Evolutionary conservation across 2,113 vertebrate genomes (phyloP), one percentile per base, ranked within the genome.

Genomic region (Halichoerus grypus): DNA sequence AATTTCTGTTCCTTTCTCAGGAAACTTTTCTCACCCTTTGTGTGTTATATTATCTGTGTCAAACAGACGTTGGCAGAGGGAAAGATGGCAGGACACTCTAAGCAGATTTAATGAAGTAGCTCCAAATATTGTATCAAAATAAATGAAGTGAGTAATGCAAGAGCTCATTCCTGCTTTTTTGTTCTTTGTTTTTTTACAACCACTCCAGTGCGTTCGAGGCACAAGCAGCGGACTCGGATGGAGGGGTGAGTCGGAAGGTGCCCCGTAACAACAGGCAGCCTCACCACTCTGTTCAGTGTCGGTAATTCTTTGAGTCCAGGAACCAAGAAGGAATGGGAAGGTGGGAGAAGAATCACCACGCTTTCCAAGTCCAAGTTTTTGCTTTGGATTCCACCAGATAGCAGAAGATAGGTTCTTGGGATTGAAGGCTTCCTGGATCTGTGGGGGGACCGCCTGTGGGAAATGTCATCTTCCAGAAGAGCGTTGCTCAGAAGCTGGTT

Each of bases 71-170:
- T 21, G 88, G 96, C 94, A 59, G 74, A 57, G 93, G 92, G 71
- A 69, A 0, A 94, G 91, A 93, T 33, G 96, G 96, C 95, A 97
- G 95, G 95, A 81, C 88, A 15, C n/a, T 95, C 84, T 71, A 14
- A 87, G 97, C 88, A 96, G 93, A 98, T 95, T 92, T 95, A 98
- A 98, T 97, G 98, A 97, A 98, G 98, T 88, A 79, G 92, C 93
- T 98, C 59, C 97, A 96, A 98, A 97, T 94, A 95, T 95, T 96
- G 98, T 96, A 86, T 95, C 85, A 57, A 96, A 98, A 97, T 97
- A 98, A 98, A 98, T 94, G 97, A 95, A 97, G 98, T 95, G 98
- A 96, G 95, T 98, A 97, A 97, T 85, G 95, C 95, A 87, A 93
- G 95, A 81, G 82, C 97, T 63, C 51, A 5, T 88, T 94, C 46